Evolutionary conservation across 2,888 invertebrate genomes (phyloP), one percentile per base, ranked within the genome.

Genomic region (Eurytoma californica): DNA sequence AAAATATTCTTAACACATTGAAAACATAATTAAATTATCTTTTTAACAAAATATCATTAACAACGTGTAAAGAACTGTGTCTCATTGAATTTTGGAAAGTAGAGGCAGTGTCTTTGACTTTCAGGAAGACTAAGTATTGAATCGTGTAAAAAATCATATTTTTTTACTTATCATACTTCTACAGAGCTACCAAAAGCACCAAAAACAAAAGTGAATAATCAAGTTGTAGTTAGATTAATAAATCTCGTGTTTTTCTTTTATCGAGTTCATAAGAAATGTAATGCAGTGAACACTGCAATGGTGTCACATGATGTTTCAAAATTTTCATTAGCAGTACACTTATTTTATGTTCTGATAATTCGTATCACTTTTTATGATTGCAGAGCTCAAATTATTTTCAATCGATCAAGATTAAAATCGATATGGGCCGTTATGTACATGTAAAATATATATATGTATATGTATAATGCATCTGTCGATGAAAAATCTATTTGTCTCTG

Each of bases 151-250:
- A 79, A 75, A 73, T n/a, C 53, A 53, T 53, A 30, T 61, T 65
- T 39, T 55, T 39, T 61, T 68, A 28, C 70, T 74, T 74, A 79
- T 72, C 73, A 73, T 67, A 72, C 9, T 82, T 77, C 80, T 83
- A 84, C 78, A 82, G 72, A 85, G 84, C 83, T 84, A 83, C 83
- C 75, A 83, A 78, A 79, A 85, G 84, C 84, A 84, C 83, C 82
- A 77, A 82, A 83, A 84, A 74, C 63, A 47, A 73, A 73, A 66
- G 67, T 72, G 66, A 77, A 39, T 39, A 39, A 78, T 20, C 57
- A 80, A 75, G 63, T 73, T 77, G 20, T 58, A 73, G 53, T 58
- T 69, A 72, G 55, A 18, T 57, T 70, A n/a, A 79, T 69, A 79
- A 69, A 30, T 73, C 39, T 57, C 73, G 57, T 63, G 18, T 66